Evolutionary conservation across 2,888 invertebrate species (phyloP).

Genomic region (Tetrapedia diversipes): DNA sequence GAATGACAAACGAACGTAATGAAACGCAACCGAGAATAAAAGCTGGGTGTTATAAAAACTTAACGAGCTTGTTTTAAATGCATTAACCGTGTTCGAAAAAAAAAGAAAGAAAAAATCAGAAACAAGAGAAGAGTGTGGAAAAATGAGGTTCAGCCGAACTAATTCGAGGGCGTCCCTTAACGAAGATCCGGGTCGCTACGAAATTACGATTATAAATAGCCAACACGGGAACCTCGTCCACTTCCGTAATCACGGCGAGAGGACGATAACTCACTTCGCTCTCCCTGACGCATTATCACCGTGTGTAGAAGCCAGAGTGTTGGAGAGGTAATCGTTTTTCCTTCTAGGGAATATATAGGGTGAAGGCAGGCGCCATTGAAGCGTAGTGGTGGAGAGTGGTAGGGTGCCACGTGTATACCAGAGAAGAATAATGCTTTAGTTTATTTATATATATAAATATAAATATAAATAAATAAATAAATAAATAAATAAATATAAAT

Average conservation of each 20-base stretch:
- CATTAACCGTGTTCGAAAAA: background rate
- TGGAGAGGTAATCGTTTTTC: too few relatives aligned
- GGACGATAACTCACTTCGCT: conserved; percentile 18
- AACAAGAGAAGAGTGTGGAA: background rate
- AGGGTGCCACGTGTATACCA: too few relatives aligned
- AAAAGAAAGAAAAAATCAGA: background rate
- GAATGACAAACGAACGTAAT: too few relatives aligned
- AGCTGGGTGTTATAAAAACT: background rate
- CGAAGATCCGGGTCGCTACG: background rate
- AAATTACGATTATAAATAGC: conserved; percentile 3
- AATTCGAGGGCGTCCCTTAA: background rate
- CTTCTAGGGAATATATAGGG: too few relatives aligned
- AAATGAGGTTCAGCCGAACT: background rate
- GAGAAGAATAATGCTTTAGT: too few relatives aligned
- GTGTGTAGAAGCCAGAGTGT: too few relatives aligned
- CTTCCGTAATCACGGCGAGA: background rate
- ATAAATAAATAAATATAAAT: too few relatives aligned
- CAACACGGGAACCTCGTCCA: background rate
- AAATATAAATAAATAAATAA: too few relatives aligned
- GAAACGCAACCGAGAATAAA: too few relatives aligned
- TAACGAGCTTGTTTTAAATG: background rate
- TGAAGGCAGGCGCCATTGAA: too few relatives aligned
- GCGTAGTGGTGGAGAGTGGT: too few relatives aligned
- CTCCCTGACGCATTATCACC: conserved; percentile 8
- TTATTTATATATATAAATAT: too few relatives aligned